Conservation (phyloP, 2,888 invertebrate genomes). For the Ashinkailepas kermadecensis region DNA sequence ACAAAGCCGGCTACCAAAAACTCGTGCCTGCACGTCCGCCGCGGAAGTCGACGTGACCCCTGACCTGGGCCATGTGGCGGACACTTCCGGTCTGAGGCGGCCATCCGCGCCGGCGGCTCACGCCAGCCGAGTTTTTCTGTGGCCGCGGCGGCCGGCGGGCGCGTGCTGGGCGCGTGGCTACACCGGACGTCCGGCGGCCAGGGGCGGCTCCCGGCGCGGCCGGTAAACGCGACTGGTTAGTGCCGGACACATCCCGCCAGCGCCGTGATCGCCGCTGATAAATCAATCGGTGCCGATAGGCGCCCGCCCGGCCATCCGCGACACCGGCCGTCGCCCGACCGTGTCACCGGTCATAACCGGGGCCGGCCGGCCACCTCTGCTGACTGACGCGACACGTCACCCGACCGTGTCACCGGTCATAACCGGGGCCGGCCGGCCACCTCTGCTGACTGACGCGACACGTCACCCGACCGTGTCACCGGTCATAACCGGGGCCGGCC, state of each 20-base stretch:
- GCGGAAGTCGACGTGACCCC: not conserved
- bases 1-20: not conserved
- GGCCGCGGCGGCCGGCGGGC: not conserved
- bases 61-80: not conserved
- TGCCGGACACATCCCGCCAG: not conserved
- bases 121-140: not conserved
- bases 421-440: too few relatives aligned
- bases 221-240: not conserved
- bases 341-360: too few relatives aligned
- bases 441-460: too few relatives aligned
- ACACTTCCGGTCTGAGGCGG: not conserved
- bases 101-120: not conserved
- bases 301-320: too few relatives aligned
- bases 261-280: not conserved
- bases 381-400: too few relatives aligned
- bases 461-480: too few relatives aligned
- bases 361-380: too few relatives aligned
- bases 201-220: not conserved
- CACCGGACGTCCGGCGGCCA: constrained; percentile 1
- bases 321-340: too few relatives aligned
- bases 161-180: constrained; percentile 4
- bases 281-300: not conserved
- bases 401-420: too few relatives aligned
- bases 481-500: too few relatives aligned
- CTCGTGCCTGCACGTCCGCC: not conserved